A percentile compares a stretch with the other conserved stretches of the same genome.
Evolutionary conservation across 2,888 invertebrate species (phyloP).

Genomic region (Onchidella celtica): DNA sequence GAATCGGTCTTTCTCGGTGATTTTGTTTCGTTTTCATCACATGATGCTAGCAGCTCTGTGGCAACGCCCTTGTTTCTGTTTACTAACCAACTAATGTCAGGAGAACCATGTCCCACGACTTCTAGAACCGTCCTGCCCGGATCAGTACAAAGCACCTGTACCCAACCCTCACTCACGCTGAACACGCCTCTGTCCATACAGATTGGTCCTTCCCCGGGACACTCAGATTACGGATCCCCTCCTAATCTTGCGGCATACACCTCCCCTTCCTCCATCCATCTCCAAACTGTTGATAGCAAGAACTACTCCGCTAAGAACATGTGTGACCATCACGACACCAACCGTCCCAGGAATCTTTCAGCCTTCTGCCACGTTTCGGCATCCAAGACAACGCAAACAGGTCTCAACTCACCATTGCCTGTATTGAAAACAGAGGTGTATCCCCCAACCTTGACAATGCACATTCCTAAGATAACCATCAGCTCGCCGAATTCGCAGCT

Average conservation of each 20-base stretch:
- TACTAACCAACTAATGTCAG: neutral
- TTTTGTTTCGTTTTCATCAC: too few species aligned
- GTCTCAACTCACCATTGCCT: neutral
- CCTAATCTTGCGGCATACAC: conserved; percentile 17
- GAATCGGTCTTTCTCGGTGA: neutral
- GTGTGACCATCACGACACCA: neutral
- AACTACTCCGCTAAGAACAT: neutral
- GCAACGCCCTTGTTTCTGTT: conserved; percentile 24
- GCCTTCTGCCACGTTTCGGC: neutral
- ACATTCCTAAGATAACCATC: conserved; percentile 28
- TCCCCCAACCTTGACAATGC: neutral
- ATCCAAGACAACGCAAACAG: neutral
- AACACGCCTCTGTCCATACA: conserved; percentile 34
- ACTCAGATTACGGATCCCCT: conserved; percentile 37
- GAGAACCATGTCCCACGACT: neutral
- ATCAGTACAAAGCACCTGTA: too few species aligned
- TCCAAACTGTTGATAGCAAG: neutral
- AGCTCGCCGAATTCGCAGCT: conserved; percentile 25
- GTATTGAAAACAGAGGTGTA: neutral
- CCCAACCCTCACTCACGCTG: neutral
- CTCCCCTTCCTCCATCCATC: neutral
- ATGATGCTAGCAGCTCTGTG: too few species aligned
- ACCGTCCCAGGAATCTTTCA: neutral
- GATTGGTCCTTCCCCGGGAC: conserved; percentile 17
- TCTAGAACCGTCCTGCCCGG: neutral